These are phyloP conservation scores for Scaeva pyrastri DNA, from an alignment of 2,888 invertebrate species.

Conservation along the genomic window DNA sequence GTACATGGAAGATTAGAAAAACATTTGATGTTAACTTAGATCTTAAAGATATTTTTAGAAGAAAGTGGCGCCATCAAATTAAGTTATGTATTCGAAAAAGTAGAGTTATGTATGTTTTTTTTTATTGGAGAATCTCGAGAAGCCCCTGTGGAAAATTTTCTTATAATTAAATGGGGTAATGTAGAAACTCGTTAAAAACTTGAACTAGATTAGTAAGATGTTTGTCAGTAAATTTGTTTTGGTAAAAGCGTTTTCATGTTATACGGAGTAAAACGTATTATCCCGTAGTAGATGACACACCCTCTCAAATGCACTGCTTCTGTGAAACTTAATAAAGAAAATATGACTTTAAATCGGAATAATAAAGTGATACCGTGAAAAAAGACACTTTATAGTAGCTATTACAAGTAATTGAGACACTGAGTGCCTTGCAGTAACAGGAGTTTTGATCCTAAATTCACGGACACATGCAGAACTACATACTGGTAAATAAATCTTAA, in stretches of 20 bases:
- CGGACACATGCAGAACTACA: too few relatives aligned
- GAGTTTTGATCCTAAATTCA: too few relatives aligned
- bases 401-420: too few relatives aligned
- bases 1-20: conserved; percentile 36
- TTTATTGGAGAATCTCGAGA: background rate
- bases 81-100: conserved; percentile 10
- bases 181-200: background rate
- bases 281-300: too few relatives aligned
- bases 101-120: background rate
- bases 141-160: background rate
- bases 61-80: conserved; percentile 15
- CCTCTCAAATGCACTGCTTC: too few relatives aligned
- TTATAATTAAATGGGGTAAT: background rate
- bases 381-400: too few relatives aligned
- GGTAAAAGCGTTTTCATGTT: conserved; percentile 22
- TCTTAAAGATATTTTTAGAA: conserved; percentile 4
- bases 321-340: too few relatives aligned
- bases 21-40: conserved; percentile 23
- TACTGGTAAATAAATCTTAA: too few relatives aligned
- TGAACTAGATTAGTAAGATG: background rate
- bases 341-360: too few relatives aligned
- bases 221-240: background rate
- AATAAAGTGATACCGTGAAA: too few relatives aligned
- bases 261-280: too few relatives aligned
- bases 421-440: too few relatives aligned